A percentile compares a stretch with the other conserved stretches of the same genome.
Conservation (phyloP, 35 echinoderm and acorn worm species). For the Holothuria glaberrima region DNA sequence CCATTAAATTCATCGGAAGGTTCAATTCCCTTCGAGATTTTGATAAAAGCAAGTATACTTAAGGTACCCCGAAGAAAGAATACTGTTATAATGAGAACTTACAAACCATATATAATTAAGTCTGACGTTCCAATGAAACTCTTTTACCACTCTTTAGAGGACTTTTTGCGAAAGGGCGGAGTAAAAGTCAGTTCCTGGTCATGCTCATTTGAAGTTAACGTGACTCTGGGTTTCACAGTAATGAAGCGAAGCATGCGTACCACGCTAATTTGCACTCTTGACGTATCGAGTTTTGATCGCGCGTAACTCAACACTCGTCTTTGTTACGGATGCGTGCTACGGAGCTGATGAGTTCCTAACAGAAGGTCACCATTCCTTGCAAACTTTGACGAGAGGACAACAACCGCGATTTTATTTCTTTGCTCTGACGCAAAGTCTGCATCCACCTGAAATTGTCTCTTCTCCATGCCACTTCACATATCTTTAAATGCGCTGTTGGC, state of each 20-base stretch:
- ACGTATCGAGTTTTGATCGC: slow-evolving; percentile 18
- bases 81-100: slow-evolving; percentile 54
- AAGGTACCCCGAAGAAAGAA: slow-evolving; percentile 9
- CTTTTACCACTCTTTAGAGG: slow-evolving; percentile 7
- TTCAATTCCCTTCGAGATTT: slow-evolving; percentile 33
- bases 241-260: slow-evolving; percentile 57
- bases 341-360: neutral
- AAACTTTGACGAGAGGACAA: slow-evolving; percentile 37
- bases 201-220: slow-evolving; percentile 60
- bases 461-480: no score
- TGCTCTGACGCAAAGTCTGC: no score
- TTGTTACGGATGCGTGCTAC: slow-evolving; percentile 46
- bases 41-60: slow-evolving; percentile 60
- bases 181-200: slow-evolving; percentile 31
- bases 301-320: slow-evolving; percentile 53
- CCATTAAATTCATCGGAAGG: slow-evolving; percentile 17
- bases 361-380: slow-evolving; percentile 11
- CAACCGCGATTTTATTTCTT: slow-evolving; percentile 17
- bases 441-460: no score
- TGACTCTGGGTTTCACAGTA: slow-evolving; percentile 37
- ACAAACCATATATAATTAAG: slow-evolving; percentile 58
- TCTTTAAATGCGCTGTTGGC: no score
- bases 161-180: slow-evolving; percentile 39
- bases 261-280: slow-evolving; percentile 52
- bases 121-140: slow-evolving; percentile 59